phyloP scores from a whole-genome alignment of 2,797 vertebrate species.

The Lacerta agilis region DNA sequence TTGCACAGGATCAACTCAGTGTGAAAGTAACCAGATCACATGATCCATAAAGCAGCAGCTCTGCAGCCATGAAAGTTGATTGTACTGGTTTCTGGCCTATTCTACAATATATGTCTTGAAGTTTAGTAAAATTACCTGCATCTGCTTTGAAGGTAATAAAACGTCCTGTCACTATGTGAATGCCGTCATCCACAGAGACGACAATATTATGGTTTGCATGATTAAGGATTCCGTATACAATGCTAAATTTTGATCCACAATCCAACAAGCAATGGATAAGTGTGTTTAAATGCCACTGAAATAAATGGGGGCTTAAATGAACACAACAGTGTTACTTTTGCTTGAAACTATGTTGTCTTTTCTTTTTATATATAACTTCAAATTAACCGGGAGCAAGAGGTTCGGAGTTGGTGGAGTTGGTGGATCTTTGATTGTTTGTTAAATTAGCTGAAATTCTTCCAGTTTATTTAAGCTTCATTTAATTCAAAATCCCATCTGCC shows the following conservation, averaged over 20 bases:
- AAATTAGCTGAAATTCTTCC: conserved; percentile 66
- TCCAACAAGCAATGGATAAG: not conserved
- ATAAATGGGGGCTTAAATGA: conserved; percentile 16
- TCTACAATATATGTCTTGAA: not conserved
- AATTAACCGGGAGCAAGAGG: conserved; percentile 63
- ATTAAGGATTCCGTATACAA: not conserved
- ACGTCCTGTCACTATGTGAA: not conserved
- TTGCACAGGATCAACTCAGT: not conserved
- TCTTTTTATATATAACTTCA: conserved; percentile 60
- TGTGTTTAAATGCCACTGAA: not conserved
- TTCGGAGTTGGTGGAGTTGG: conserved; percentile 45
- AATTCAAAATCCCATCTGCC: conserved; percentile 72
- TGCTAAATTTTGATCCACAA: conserved; percentile 14
- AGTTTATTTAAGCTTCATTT: conserved; percentile 75
- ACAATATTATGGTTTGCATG: not conserved
- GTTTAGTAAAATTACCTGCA: not conserved
- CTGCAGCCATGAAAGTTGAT: not conserved
- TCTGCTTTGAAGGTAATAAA: not conserved
- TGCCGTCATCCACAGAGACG: not conserved
- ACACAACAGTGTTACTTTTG: not conserved
- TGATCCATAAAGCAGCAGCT: not conserved
- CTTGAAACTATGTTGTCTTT: conserved; percentile 35
- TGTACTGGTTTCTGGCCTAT: not conserved
- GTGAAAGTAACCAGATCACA: not conserved
- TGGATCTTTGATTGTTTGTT: conserved; percentile 43